phyloP scores from a whole-genome alignment of 2,113 vertebrate genomes.

The Albula goreensis region DNA sequence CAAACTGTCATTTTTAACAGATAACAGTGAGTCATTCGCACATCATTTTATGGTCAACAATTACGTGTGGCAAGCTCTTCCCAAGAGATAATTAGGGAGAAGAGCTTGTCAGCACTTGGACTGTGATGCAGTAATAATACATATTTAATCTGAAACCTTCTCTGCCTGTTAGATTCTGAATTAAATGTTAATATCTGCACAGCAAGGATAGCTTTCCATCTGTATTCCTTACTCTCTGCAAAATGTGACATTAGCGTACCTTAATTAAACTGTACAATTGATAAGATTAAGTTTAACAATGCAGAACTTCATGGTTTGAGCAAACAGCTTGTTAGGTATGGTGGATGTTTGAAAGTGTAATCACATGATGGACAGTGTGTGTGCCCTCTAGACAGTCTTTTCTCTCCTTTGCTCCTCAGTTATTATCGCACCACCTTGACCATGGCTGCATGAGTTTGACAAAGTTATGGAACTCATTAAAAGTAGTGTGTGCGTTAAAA shows the following conservation, averaged over 20 bases:
- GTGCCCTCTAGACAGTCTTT: background rate
- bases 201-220: background rate
- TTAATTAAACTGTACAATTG: conserved; percentile 21
- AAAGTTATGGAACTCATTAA: background rate
- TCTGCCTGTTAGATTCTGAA: background rate
- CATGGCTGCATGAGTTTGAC: background rate
- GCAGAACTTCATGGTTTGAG: background rate
- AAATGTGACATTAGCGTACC: background rate
- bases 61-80: background rate
- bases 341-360: background rate
- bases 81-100: conserved; percentile 17
- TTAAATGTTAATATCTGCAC: conserved; percentile 13
- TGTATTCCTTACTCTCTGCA: background rate
- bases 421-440: background rate
- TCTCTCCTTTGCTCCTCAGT: background rate
- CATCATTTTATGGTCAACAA: conserved; percentile 18
- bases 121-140: conserved; percentile 25
- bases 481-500: background rate
- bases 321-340: background rate
- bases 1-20: conserved; percentile 13
- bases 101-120: conserved; percentile 19
- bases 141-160: conserved; percentile 40
- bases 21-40: conserved; percentile 16
- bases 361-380: background rate
- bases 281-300: background rate